Conservation (phyloP, 2,888 invertebrate species). For the Dysmachus trigonus region DNA sequence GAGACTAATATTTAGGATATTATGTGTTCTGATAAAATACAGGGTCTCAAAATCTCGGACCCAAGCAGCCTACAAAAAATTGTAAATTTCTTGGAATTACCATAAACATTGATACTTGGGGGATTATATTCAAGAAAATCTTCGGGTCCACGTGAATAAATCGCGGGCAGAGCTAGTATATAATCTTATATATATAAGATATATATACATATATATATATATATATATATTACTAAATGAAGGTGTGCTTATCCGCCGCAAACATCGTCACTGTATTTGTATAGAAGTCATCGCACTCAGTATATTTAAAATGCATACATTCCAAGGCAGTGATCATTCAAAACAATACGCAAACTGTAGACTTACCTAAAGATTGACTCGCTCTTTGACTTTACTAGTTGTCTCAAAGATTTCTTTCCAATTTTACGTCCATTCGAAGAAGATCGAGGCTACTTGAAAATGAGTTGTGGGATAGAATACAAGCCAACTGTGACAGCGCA, state of each 20-base stretch:
- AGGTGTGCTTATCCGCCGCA: not conserved
- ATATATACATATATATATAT: too few relatives aligned
- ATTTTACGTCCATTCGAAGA: conserved; percentile 29
- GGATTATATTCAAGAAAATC: too few relatives aligned
- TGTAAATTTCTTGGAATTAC: too few relatives aligned
- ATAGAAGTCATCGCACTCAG: not conserved
- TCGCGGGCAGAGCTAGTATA: too few relatives aligned
- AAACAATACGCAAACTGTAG: not conserved
- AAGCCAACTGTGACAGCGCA: conserved; percentile 33
- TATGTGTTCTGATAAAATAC: too few relatives aligned
- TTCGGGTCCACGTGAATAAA: too few relatives aligned
- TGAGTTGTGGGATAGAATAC: not conserved
- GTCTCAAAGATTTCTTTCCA: not conserved
- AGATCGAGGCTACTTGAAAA: conserved; percentile 35
- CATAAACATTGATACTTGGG: too few relatives aligned
- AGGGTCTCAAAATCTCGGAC: too few relatives aligned
- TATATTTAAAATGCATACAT: not conserved
- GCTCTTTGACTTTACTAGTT: conserved; percentile 8
- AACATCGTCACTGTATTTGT: not conserved
- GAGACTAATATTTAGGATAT: too few relatives aligned
- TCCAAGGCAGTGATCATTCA: not conserved
- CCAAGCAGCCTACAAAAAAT: too few relatives aligned
- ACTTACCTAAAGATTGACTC: not conserved
- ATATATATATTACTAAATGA: not conserved
- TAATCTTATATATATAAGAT: too few relatives aligned